Evolutionary conservation across 2,113 vertebrate genomes (phyloP), one percentile per base, ranked within the genome.

Genomic region (Myotis yumanensis): DNA sequence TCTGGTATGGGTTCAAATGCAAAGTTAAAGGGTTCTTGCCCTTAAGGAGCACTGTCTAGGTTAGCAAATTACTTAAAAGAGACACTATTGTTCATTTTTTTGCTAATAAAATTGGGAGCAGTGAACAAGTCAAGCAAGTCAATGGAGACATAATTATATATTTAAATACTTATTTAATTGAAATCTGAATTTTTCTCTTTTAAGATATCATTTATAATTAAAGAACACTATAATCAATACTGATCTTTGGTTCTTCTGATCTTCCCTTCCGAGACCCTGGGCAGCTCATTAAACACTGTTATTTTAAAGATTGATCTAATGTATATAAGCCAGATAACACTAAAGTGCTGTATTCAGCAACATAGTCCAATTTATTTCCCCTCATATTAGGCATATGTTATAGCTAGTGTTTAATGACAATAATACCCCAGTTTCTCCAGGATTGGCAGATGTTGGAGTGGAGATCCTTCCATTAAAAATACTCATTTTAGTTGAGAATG

Each of bases 151-250:
- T n/a, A 85, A 72, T 91, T 88, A 22, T 62, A 57, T 89, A 95
- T 69, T 75, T 94, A 93, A 96, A 43, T 77, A 83, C 68, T 76
- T 83, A 46, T 35, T 88, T 81, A 89, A 43, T 69, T 87, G 83
- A 62, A 93, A 71, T 80, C 64, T 69, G 30, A 82, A 64, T 92
- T 86, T 86, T 4, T 75, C 35, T 84, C 30, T 91, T 91, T 91
- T 48, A 73, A 81, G 40, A 54, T 9, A 86, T 82, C 7, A 84
- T 88, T 86, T 94, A 73, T 91, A 71, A 71, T 81, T 94, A 85
- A 80, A 79, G 30, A 84, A 54, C 35, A 40, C 22, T 79, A 4
- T n/a, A 25, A 73, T 62, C 30, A 81, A 7, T 66, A 83, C 37
- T 92, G 57, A 85, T 46, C 8, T 92, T 77, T 73, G 62, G 32